phyloP scores from a whole-genome alignment of 2,797 vertebrate species.

The Tamandua tetradactyla region DNA sequence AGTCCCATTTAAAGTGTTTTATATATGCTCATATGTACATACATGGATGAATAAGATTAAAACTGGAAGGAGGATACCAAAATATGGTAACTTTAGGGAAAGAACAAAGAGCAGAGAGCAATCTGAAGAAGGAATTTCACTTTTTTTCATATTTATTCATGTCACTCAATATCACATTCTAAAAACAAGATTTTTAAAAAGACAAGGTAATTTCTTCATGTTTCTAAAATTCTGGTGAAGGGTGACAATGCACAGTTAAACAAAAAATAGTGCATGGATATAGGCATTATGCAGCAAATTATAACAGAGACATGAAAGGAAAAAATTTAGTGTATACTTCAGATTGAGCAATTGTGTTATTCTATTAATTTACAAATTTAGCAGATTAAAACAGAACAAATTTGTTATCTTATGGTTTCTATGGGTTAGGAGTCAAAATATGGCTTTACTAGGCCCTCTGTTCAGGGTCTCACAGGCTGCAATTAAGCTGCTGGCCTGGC shows the following conservation, averaged over 20 bases:
- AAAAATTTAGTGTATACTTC: background rate
- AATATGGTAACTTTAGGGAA: background rate
- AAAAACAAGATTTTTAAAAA: background rate
- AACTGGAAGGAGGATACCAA: background rate
- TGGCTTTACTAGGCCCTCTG: background rate
- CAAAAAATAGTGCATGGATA: background rate
- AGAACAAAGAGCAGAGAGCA: background rate
- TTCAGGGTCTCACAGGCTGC: background rate
- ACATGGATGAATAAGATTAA: background rate
- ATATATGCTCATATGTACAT: background rate
- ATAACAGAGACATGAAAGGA: background rate
- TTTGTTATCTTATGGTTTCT: background rate
- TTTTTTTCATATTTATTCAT: background rate
- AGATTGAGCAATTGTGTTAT: background rate
- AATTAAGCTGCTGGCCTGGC: background rate
- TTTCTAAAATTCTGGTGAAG: background rate
- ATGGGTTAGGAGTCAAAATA: background rate
- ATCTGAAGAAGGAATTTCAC: background rate
- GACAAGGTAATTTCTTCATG: background rate
- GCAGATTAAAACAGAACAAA: background rate
- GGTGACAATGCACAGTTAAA: background rate
- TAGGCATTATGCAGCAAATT: background rate
- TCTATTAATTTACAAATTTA: background rate
- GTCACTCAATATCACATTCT: background rate
- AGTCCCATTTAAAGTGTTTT: background rate